Evolutionary conservation across 2,797 vertebrate species (phyloP).

Genomic region (Pipistrellus nathusii): DNA sequence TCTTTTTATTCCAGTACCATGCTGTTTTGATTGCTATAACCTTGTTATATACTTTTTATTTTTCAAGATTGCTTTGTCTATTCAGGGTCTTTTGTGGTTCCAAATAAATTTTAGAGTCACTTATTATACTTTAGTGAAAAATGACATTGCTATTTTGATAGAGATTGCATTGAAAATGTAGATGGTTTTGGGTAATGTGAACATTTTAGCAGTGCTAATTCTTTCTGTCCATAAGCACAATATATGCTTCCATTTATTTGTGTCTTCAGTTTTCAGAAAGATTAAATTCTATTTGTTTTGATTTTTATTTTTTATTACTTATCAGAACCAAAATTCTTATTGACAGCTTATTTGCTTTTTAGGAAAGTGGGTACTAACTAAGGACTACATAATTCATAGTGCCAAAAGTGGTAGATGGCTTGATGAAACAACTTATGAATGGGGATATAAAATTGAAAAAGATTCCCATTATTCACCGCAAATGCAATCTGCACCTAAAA

Average conservation of each 20-base stretch:
- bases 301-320: constrained; percentile 85
- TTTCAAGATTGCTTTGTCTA: not conserved
- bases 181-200: not conserved
- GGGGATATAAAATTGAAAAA: constrained; percentile 91
- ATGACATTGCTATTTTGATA: not conserved
- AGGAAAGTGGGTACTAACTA: constrained; percentile 98
- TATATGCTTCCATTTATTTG: not conserved
- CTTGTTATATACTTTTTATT: not conserved
- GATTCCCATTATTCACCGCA: constrained; percentile 89
- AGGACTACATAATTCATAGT: constrained; percentile 95
- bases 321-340: constrained; percentile 82
- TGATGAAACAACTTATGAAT: constrained; percentile 93
- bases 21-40: not conserved
- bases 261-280: constrained; percentile 65
- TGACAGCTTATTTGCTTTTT: constrained; percentile 88
- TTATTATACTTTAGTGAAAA: not conserved
- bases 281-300: constrained; percentile 83
- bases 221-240: not conserved
- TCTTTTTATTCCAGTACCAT: not conserved
- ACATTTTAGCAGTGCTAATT: not conserved
- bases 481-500: constrained; percentile 91
- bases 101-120: not conserved
- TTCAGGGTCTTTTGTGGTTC: not conserved
- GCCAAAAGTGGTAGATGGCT: constrained; percentile 94
- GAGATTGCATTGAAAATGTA: not conserved